Evolutionary conservation across 1,140 invertebrate genomes (phyloP), one percentile per base, ranked within the genome.

Genomic region (Bilobella aurantiaca): DNA sequence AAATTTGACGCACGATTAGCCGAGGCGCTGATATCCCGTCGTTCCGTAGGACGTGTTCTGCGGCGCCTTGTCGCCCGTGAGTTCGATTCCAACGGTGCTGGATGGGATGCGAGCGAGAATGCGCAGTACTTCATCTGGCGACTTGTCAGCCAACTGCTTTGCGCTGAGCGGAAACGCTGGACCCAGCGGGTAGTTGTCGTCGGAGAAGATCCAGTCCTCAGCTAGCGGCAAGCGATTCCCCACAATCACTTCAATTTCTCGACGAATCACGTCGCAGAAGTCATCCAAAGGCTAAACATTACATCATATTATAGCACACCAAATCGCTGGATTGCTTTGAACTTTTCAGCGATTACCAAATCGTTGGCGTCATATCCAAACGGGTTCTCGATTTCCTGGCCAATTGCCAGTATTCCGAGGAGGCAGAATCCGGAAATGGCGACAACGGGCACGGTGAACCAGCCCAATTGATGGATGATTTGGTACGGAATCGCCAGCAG

Each of bases 241-340:
- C 5, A 28, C 29, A 8, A 66, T 66, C 0, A 62, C 32, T 3
- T 56, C 29, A 42, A 62, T 42, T 46, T 66, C 65, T 23, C 32
- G 58, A 28, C 34, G 28, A 1, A 66, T 27, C 1, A 58, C 65
- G 28, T 62, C 60, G 29, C 65, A 66, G 30, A 56, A 62, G 18
- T 66, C 65, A 58, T 66, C 60, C 32, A 66, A 29, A 23, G 65
- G 65, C 65, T 65, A 42, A n/a, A 31, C 8, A 59, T 3, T 56
- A 49, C 21, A 57, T 21, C 29, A 63, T 8, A 49, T n/a, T 16
- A 37, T 1, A 56, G 25, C 14, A 59, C 3, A 59, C 5, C 25
- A 30, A 30, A 32, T 8, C 5, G 5, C 53, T 56, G 53, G 5
- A 12, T 21, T 21, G 25, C 5, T 27, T 28, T 23, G 30, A 58